Percentiles rank a stretch among this genome's conserved stretches.
Conservation (phyloP, 2,113 vertebrate species). For the Heloderma charlesbogerti region DNA sequence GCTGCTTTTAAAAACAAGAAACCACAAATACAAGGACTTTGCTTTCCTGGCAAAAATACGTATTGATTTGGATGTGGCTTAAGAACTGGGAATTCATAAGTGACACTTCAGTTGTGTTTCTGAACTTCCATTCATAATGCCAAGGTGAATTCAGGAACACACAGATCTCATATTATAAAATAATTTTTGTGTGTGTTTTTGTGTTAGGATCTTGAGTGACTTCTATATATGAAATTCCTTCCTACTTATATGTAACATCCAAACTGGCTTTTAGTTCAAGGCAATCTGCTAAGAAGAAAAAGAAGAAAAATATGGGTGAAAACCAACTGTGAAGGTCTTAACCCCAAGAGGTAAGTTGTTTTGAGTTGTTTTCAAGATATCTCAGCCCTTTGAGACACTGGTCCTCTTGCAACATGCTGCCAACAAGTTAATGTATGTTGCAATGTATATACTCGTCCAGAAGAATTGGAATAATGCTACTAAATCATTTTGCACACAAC, state of each 20-base stretch:
- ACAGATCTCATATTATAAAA: neutral
- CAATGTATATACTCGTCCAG: slow-evolving; percentile 20
- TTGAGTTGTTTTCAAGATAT: slow-evolving; percentile 21
- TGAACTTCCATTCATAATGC: neutral
- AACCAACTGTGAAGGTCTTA: neutral
- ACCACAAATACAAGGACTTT: too few relatives aligned
- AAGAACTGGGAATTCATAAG: neutral
- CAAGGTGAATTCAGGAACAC: neutral
- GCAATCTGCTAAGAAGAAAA: neutral
- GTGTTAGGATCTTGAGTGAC: neutral
- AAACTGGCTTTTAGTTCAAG: neutral
- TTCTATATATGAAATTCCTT: neutral
- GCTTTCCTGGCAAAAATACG: too few relatives aligned
- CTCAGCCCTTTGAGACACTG: neutral
- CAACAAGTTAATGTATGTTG: slow-evolving; percentile 37
- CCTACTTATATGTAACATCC: neutral
- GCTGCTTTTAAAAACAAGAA: neutral
- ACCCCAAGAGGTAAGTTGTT: fast-evolving
- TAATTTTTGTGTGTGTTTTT: neutral
- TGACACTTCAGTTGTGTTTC: neutral
- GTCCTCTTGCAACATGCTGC: neutral
- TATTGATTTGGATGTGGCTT: neutral
- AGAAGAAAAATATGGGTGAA: neutral
- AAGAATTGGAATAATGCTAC: slow-evolving; percentile 26
- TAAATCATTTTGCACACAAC: slow-evolving; percentile 43